Percentiles rank a stretch among this genome's conserved stretches.
Evolutionary conservation across 1,140 invertebrate genomes (phyloP).

Genomic region (Tetramorium simillimum): DNA sequence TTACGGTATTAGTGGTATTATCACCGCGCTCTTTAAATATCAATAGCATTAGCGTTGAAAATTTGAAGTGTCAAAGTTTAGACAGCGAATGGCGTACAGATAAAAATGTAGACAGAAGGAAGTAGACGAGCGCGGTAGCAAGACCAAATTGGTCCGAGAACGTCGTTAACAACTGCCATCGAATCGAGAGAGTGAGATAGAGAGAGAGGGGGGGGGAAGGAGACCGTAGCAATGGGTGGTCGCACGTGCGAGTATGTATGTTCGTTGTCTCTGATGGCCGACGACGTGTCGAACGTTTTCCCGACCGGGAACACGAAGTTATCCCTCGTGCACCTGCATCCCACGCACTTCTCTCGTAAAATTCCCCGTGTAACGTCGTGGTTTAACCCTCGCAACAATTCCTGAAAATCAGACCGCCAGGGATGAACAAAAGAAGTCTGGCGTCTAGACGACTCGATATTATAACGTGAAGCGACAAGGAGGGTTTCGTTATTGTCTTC

Average conservation of each 20-base stretch:
- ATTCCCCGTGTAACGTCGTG: constrained; percentile 41
- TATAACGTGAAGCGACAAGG: constrained; percentile 38
- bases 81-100: background rate
- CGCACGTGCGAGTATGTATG: constrained; percentile 60
- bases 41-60: background rate
- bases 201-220: background rate
- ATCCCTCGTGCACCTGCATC: constrained; percentile 47
- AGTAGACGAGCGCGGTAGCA: constrained; percentile 22
- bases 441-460: constrained; percentile 70
- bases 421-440: constrained; percentile 70
- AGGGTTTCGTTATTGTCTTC: constrained; percentile 30
- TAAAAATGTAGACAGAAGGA: constrained; percentile 14
- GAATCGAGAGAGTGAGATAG: constrained; percentile 28
- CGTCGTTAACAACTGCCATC: constrained; percentile 60
- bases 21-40: background rate
- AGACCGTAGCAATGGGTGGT: constrained; percentile 64
- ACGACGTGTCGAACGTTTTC: constrained; percentile 43
- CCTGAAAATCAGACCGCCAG: constrained; percentile 65
- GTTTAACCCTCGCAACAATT: constrained; percentile 62
- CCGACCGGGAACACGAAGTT: constrained; percentile 16
- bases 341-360: background rate
- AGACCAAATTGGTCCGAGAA: constrained; percentile 60
- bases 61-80: background rate
- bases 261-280: constrained; percentile 65
- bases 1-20: background rate